A percentile compares a stretch with the other conserved stretches of the same genome.
Conservation (phyloP, 2,888 invertebrate genomes). For the Trachelus troglodyta region DNA sequence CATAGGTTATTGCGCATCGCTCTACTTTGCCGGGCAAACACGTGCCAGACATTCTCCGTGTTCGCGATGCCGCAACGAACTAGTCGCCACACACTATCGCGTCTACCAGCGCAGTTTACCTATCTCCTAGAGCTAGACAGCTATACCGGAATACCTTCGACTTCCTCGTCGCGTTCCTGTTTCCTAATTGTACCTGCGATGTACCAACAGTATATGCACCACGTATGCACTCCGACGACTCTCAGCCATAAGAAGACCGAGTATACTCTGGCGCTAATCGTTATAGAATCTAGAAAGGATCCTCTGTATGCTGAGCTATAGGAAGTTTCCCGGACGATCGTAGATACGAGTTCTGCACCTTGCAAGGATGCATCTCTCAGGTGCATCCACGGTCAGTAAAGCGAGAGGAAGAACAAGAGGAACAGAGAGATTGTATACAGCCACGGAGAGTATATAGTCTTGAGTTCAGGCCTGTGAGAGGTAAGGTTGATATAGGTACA, state of each 20-base stretch:
- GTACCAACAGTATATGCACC: background rate
- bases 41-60: slow-evolving; percentile 14
- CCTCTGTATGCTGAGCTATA: background rate
- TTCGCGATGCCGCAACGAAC: background rate
- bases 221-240: background rate
- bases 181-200: background rate
- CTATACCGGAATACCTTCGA: background rate
- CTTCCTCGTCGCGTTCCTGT: background rate
- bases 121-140: background rate
- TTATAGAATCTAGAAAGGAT: background rate
- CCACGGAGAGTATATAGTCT: background rate
- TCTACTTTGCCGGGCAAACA: slow-evolving; percentile 23
- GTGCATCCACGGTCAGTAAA: slow-evolving; percentile 5
- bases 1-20: slow-evolving; percentile 24
- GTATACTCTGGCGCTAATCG: background rate
- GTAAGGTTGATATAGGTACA: background rate
- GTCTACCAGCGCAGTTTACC: background rate
- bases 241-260: background rate
- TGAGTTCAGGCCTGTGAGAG: background rate
- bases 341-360: background rate
- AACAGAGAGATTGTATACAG: background rate
- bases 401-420: background rate
- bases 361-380: slow-evolving; percentile 4
- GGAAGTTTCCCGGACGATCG: background rate
- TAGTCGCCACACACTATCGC: background rate